Evolutionary conservation across 2,797 vertebrate genomes (phyloP).

Genomic region (Myioborus melanocephalus): DNA sequence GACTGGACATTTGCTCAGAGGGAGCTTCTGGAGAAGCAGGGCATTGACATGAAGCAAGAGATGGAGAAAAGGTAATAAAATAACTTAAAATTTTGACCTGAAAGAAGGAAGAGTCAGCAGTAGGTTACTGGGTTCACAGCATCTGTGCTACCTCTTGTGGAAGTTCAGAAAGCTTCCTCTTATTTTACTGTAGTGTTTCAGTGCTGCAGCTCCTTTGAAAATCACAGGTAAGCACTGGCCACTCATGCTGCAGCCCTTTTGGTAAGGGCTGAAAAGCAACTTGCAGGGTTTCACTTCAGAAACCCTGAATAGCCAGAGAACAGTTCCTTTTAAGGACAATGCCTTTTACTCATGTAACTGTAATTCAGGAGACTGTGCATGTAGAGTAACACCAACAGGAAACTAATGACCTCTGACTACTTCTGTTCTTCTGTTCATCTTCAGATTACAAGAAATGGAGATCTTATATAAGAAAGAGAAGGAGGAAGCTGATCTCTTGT

Average conservation of each 20-base stretch:
- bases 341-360: neutral
- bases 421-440: neutral
- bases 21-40: conserved; percentile 96
- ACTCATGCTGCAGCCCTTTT: neutral
- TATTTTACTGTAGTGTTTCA: neutral
- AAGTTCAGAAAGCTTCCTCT: neutral
- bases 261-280: neutral
- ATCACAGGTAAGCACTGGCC: neutral
- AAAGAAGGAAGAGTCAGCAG: neutral
- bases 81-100: neutral
- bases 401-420: neutral
- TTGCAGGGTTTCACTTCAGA: neutral
- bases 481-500: conserved; percentile 95
- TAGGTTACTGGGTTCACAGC: neutral
- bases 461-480: conserved; percentile 99
- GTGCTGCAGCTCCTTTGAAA: neutral
- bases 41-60: conserved; percentile 99
- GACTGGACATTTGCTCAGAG: conserved; percentile 99
- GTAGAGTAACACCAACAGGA: neutral
- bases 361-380: neutral
- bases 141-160: neutral
- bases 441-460: conserved; percentile 98
- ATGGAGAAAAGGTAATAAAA: conserved; percentile 95
- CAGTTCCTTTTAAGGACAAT: neutral
- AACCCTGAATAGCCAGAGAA: neutral